Conservation (phyloP, 2,113 vertebrate species). For the Osmerus eperlanus region DNA sequence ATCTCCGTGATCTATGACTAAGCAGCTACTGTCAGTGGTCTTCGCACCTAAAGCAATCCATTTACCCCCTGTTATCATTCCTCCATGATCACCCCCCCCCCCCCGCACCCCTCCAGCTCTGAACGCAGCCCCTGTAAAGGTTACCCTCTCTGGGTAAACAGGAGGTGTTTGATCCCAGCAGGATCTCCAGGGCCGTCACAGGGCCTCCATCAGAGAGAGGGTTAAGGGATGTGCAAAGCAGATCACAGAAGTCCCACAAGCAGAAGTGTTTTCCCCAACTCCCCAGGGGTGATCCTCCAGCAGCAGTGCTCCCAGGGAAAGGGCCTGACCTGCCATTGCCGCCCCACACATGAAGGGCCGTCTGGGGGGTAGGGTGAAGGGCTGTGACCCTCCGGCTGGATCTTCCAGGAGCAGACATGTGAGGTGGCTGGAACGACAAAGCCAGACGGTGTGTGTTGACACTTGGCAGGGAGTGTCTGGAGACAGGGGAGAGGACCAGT, state of each 20-base stretch:
- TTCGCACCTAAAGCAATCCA: no score
- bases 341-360: conserved; percentile 13
- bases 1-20: no score
- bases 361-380: conserved; percentile 2
- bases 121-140: conserved; percentile 1
- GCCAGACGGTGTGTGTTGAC: conserved; percentile 7
- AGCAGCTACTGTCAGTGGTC: no score
- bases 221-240: conserved; percentile 5
- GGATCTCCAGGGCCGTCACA: conserved; percentile 15
- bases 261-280: conserved; percentile 22
- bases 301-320: neutral
- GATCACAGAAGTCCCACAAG: conserved; percentile 33
- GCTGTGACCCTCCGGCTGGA: conserved; percentile 16
- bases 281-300: conserved; percentile 6
- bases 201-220: conserved; percentile 13
- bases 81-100: neutral
- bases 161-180: conserved; percentile 24
- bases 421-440: conserved; percentile 8
- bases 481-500: conserved; percentile 7
- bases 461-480: neutral
- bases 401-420: conserved; percentile 1
- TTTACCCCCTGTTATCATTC: neutral
- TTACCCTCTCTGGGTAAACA: conserved; percentile 9
- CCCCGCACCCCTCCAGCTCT: neutral
- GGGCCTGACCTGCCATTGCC: neutral